Base-by-base conservation (phyloP, 1,140 invertebrate species). In the Drosophila lacertosa region DNA sequence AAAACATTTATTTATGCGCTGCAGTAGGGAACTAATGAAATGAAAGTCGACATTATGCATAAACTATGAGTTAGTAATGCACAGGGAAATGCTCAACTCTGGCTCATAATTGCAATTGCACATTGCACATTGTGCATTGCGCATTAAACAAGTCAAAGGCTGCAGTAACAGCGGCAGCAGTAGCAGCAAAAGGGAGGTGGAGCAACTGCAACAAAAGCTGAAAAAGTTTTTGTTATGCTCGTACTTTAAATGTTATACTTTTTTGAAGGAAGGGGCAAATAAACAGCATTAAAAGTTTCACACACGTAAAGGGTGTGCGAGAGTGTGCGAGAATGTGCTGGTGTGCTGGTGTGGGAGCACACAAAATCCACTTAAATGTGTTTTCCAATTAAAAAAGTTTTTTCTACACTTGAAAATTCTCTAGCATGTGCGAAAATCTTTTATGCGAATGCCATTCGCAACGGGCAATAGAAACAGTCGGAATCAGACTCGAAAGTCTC, bases 351-450 rank as follows among this genome's bases (percentile, higher is more conserved):
- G 53, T 57, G 62, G 42, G 39, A 37, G 24, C 53, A 55, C 64
- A 77, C 62, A 45, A 78, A 82, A 88, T 88, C 83, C 83, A 88
- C 82, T 88, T 88, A 88, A 88, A 89, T 89, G 83, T 88, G 82
- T 88, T 88, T 88, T 78, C 82, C 83, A 88, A 89, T 88, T 82
- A 88, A 88, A 88, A 88, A 88, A 88, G 71, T 88, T 88, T 88
- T 69, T 86, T 72, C 77, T 76, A 81, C 81, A 86, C 82, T 86
- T 86, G 82, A 86, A 86, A 74, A 86, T 86, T 77, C 67, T 86
- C 55, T 60, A 86, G 82, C 77, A 86, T 86, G 82, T 88, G 82
- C 82, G 82, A 86, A 86, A 86, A 86, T 86, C 81, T 88, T 86
- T 86, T 88, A 86, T 86, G 77, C 81, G 77, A 86, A 88, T 86